These are phyloP conservation scores for Dallia pectoralis DNA, from an alignment of 2,797 vertebrate species.

Conservation along the genomic window DNA sequence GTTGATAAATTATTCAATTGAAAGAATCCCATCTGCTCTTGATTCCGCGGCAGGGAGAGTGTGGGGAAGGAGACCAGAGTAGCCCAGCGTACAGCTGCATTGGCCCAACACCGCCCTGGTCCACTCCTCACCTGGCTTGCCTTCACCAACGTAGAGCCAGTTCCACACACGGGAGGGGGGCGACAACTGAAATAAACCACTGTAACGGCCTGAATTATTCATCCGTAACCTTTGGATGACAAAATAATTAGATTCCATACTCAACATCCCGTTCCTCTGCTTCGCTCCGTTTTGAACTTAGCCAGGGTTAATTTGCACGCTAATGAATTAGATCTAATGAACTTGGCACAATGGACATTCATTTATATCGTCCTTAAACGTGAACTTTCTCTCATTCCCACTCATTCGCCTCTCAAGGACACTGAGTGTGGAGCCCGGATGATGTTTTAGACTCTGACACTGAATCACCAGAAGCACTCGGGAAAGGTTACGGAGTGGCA, in stretches of 20 bases:
- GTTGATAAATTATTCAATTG: conserved; percentile 57
- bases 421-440: not conserved
- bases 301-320: conserved; percentile 42
- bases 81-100: conserved; percentile 22
- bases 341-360: conserved; percentile 30
- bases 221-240: conserved; percentile 45
- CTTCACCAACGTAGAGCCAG: not conserved
- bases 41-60: not conserved
- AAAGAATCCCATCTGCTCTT: conserved; percentile 46
- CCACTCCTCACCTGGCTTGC: not conserved
- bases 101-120: not conserved
- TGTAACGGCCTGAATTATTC: conserved; percentile 42
- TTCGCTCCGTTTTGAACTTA: conserved; percentile 14
- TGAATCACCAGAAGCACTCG: not conserved
- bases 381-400: not conserved
- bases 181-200: conserved; percentile 31
- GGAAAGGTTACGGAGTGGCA: not conserved
- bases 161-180: not conserved
- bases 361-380: conserved; percentile 18
- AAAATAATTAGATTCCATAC: conserved; percentile 42
- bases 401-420: not conserved
- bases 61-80: conserved; percentile 6
- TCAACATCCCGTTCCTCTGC: conserved; percentile 20
- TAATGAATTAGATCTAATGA: conserved; percentile 43
- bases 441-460: not conserved